Base-by-base conservation (phyloP, 1,140 invertebrate species). In the Colletes latitarsis region DNA sequence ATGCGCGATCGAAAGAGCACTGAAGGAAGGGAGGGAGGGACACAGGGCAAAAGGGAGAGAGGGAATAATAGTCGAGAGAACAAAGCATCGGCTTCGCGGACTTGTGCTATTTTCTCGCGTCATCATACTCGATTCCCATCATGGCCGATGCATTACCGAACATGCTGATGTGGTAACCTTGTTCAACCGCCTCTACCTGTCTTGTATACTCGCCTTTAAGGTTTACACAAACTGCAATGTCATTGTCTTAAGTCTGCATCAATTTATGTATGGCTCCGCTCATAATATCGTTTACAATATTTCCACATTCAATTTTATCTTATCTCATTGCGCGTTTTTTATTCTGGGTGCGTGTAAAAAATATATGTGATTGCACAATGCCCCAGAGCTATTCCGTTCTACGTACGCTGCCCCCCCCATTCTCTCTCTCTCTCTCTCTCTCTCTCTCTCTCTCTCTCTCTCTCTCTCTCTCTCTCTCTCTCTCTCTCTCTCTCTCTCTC, bases 131-230 rank as follows among this genome's bases (percentile, higher is more conserved):
- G 57, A 57, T 87, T 84, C 72, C 43, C 88, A 89, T 89, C 85
- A 91, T 91, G 90, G 90, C 90, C 73, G 90, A 82, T 72, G 41
- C 63, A 41, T 64, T 58, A 63, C 55, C 63, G 46, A 78, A 78
- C 19, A 10, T 64, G 79, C 49, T 77, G 79, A 81, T 73, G 79
- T 81, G 73, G 77, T 81, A 75, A 67, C 78, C 71, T 81, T 53
- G 66, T 62, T 49, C 19, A 55, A 6, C 8, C 30, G 69, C 30
- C 63, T 46, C 12, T 17, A 74, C 55, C 77, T n/a, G n/a, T 14
- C 10, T 39, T 6, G 41, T n/a, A 46, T 39, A 39, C 15, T 64
- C 46, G n/a, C 19, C 10, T 49, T 52, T 17, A 4, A 66, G 43
- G 19, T 73, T 66, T 63, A 64, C 60, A n/a, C 17, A n/a, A 66